Percentiles rank a stretch among this genome's conserved stretches.
Evolutionary conservation across 2,113 vertebrate species (phyloP).

Genomic region (Clarias batrachus): DNA sequence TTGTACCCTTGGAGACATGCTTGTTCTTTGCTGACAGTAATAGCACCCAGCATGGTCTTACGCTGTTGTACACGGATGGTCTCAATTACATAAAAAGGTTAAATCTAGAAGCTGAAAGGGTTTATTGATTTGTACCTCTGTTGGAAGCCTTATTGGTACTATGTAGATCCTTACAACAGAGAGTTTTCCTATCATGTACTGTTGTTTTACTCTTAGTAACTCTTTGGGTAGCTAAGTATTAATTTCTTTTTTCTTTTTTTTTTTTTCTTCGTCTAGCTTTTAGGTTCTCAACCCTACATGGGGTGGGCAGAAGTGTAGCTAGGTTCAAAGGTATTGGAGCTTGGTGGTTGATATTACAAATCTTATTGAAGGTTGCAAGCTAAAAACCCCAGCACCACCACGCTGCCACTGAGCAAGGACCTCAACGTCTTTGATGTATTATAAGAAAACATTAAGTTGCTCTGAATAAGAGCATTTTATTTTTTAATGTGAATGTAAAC

Average conservation of each 20-base stretch:
- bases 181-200: background rate
- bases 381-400: too few species aligned
- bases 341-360: too few species aligned
- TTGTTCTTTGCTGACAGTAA: conserved; percentile 6
- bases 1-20: background rate
- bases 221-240: background rate
- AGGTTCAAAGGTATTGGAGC: background rate
- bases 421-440: too few species aligned
- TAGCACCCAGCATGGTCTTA: background rate
- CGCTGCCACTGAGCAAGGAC: too few species aligned
- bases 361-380: too few species aligned
- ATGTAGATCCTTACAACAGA: background rate
- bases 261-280: background rate
- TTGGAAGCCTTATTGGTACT: background rate
- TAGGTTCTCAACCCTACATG: background rate
- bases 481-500: background rate
- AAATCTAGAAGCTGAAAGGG: background rate
- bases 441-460: too few species aligned
- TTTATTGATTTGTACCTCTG: background rate
- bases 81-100: conserved; percentile 21
- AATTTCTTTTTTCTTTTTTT: background rate
- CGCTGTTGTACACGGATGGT: background rate
- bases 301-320: background rate
- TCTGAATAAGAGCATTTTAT: too few species aligned
- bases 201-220: background rate